Base-by-base conservation (phyloP, 2,797 vertebrate genomes). In the Macrochelys suwanniensis region DNA sequence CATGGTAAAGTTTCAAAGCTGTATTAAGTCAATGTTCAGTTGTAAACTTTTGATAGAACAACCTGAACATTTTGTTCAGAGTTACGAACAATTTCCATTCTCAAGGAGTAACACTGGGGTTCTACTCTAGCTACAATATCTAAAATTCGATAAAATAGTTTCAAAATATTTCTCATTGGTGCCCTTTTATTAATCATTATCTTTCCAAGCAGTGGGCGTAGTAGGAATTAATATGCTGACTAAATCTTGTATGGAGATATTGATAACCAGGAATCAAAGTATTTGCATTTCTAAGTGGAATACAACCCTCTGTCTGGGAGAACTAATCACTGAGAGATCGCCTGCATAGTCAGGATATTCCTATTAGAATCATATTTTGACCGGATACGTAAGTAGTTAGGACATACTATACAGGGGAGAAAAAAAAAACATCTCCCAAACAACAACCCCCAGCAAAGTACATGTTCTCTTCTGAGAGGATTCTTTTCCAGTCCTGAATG, bases 331-430 rank as follows among this genome's bases (percentile, higher is more conserved):
- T 94, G 90, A 83, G 90, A 83, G 15, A n/a, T 87, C 89, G 88
- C 92, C 92, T 94, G 85, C 85, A 94, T 86, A 92, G 80, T 85
- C 90, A 59, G 59, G 77, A 59, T 95, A 88, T 90, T 94, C 84
- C 54, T 92, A 74, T 53, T 57, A 81, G 80, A 88, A 88, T 80
- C 53, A 96, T 89, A 76, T 95, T 87, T 95, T 87, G 56, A 93
- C 89, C 86, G 80, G 93, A 89, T n/a, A 74, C 0, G 0, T 57
- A 56, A 89, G 54, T 31, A 74, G 3, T 45, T 87, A 90, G 71
- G 12, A 47, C 42, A 25, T 71, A 86, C 65, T 65, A 47, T 3
- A 7, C 37, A 84, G 54, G 42, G 91, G 87, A 57, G 90, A n/a
- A 92, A 71, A 88, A 89, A 2, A 53, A 50, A 94, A 12, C 78